Conservation (phyloP, 2,888 invertebrate genomes). For the Periphyllus acericola region DNA sequence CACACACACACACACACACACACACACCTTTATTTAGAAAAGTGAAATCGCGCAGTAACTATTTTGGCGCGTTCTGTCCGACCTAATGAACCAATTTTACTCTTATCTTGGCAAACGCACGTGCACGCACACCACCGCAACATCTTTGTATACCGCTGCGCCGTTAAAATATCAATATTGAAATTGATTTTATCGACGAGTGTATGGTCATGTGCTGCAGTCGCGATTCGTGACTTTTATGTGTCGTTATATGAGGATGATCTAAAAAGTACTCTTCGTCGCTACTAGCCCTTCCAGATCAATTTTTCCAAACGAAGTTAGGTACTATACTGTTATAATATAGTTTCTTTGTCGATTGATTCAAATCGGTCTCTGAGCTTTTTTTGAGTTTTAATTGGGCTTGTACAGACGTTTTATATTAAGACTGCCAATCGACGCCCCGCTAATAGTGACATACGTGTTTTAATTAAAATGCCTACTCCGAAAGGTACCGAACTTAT, state of each 20-base stretch:
- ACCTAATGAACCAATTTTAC: slow-evolving; percentile 35
- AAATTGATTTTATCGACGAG: neutral
- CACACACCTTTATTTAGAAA: slow-evolving; percentile 37
- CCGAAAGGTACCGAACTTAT: too few species aligned
- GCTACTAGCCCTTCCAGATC: too few species aligned
- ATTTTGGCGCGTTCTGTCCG: slow-evolving; percentile 28
- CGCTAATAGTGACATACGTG: too few species aligned
- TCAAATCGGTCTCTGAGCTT: too few species aligned
- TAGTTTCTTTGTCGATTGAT: too few species aligned
- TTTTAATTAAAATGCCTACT: too few species aligned
- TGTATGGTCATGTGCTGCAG: neutral
- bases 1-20: neutral
- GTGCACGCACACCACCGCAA: neutral
- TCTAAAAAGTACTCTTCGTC: too few species aligned
- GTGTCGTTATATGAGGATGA: neutral
- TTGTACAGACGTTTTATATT: too few species aligned
- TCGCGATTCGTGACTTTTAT: neutral
- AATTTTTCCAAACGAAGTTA: too few species aligned
- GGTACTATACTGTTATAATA: too few species aligned
- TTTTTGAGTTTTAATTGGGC: too few species aligned
- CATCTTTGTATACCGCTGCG: neutral
- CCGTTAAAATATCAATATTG: slow-evolving; percentile 11
- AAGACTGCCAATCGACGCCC: too few species aligned
- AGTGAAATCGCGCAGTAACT: slow-evolving; percentile 47
- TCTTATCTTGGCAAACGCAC: slow-evolving; percentile 9